Evolutionary conservation across 2,888 invertebrate species (phyloP), one percentile per base, ranked within the genome.

Genomic region (Andricus curvator): DNA sequence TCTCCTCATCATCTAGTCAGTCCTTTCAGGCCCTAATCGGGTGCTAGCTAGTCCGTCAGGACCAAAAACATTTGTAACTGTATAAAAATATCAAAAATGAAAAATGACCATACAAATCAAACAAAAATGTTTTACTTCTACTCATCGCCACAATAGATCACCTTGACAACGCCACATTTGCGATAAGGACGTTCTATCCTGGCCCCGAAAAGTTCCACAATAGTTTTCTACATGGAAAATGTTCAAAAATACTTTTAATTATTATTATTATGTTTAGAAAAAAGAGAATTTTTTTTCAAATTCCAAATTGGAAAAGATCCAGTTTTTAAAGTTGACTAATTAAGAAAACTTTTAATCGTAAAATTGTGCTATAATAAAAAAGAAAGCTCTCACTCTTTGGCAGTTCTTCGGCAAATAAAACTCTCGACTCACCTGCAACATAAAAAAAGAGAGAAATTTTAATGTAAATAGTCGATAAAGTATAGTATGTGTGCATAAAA

Each of bases 381-480:
- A 66, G 8, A 9, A 20, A 29, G 8, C 20, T 66, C 65, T 66
- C 11, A 66, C 65, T 37, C 37, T 37, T 37, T 9, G n/a, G 37
- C 20, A 37, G 20, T 9, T 37, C 37, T 2, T 37, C 17, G 29
- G n/a, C 37, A 22, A 37, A 33, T 66, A 66, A 66, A 66, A 66
- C 29, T 33, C 29, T 29, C 29, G 20, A 66, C 65, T 66, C 65
- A 66, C 65, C 65, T 66, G 65, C 9, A 66, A 66, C 65, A 66
- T 66, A 66, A 66, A 66, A 64, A 66, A 9, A 20, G 65, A 66
- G 20, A 29, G 4, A 29, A 64, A 64, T 64, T 29, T 64, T 15
- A 29, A 64, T 64, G n/a, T 22, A 22, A 60, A 22, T 60, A 60
- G n/a, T 60, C n/a, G 11, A 60, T 60, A 22, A 22, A 22, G 17